These are phyloP conservation scores for Petrocephalus schoutedeni DNA, from an alignment of 2,797 vertebrate species.

Conservation along the genomic window DNA sequence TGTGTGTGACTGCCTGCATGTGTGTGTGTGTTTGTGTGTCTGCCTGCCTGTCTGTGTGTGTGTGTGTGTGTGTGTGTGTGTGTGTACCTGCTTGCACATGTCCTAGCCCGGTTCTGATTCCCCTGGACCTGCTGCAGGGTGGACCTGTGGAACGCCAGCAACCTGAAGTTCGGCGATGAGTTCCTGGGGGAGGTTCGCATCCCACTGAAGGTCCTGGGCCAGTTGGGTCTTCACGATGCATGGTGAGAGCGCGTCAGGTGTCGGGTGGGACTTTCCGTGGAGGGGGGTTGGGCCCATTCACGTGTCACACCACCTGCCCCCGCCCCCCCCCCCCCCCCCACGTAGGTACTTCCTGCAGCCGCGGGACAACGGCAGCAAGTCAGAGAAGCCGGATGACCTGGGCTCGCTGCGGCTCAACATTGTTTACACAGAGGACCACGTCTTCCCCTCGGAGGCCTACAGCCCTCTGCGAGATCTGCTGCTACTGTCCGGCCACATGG, in stretches of 20 bases:
- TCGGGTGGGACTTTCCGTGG: neutral
- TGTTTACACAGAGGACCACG: constrained; percentile 97
- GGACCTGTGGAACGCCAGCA: constrained; percentile 96
- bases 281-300: neutral
- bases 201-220: constrained; percentile 79
- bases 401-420: constrained; percentile 93
- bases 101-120: neutral
- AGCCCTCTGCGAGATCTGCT: constrained; percentile 82
- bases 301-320: neutral
- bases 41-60: too few relatives aligned
- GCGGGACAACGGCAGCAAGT: constrained; percentile 85
- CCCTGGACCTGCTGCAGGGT: constrained; percentile 61
- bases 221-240: constrained; percentile 82
- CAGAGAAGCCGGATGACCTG: constrained; percentile 86
- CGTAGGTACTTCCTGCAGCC: constrained; percentile 96
- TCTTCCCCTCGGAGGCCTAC: constrained; percentile 90
- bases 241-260: constrained; percentile 65
- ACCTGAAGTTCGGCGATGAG: constrained; percentile 96
- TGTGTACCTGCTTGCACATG: neutral
- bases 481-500: constrained; percentile 78
- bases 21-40: too few relatives aligned
- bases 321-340: neutral
- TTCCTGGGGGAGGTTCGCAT: constrained; percentile 91
- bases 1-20: too few relatives aligned
- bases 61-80: constrained; percentile 1